These are phyloP conservation scores for Catalaphyllia jardinei DNA, from an alignment of 64 coral and sea anemone genomes.

Conservation along the genomic window DNA sequence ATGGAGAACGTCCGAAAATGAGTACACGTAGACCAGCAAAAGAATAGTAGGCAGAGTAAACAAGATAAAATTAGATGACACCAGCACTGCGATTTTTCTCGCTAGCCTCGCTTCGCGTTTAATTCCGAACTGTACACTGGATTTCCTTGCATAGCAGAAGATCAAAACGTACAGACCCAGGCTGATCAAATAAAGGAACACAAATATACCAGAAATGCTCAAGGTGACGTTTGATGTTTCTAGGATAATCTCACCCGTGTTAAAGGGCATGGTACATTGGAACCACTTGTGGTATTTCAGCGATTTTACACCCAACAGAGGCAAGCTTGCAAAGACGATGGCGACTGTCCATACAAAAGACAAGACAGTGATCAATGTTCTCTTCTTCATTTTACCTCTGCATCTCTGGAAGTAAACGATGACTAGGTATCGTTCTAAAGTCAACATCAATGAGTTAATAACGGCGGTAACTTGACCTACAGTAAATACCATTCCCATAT, in stretches of 20 bases:
- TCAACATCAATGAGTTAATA: slow-evolving; percentile 64
- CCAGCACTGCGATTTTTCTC: slow-evolving; percentile 28
- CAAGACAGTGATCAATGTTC: slow-evolving; percentile 25
- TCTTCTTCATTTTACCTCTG: slow-evolving; percentile 37
- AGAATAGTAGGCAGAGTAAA: slow-evolving; percentile 62
- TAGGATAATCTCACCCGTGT: neutral
- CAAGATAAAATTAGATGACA: slow-evolving; percentile 49
- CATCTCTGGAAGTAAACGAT: slow-evolving; percentile 61
- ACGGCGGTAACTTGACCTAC: slow-evolving; percentile 64
- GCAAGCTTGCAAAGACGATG: slow-evolving; percentile 37
- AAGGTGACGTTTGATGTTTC: slow-evolving; percentile 29
- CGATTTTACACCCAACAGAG: slow-evolving; percentile 55
- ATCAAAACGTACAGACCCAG: slow-evolving; percentile 49
- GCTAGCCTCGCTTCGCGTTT: slow-evolving; percentile 59
- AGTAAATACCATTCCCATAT: slow-evolving; percentile 72
- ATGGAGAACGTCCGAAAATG: slow-evolving; percentile 23
- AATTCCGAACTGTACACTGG: slow-evolving; percentile 30
- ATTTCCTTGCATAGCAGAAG: slow-evolving; percentile 16
- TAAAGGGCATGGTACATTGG: slow-evolving; percentile 74
- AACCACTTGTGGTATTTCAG: slow-evolving; percentile 71
- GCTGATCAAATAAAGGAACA: slow-evolving; percentile 18
- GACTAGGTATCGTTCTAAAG: slow-evolving; percentile 76
- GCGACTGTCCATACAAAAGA: slow-evolving; percentile 38
- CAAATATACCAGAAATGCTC: neutral
- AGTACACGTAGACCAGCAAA: slow-evolving; percentile 52